These are phyloP conservation scores for Rhodophaea formosa DNA, from an alignment of 2,888 invertebrate species.

Conservation along the genomic window DNA sequence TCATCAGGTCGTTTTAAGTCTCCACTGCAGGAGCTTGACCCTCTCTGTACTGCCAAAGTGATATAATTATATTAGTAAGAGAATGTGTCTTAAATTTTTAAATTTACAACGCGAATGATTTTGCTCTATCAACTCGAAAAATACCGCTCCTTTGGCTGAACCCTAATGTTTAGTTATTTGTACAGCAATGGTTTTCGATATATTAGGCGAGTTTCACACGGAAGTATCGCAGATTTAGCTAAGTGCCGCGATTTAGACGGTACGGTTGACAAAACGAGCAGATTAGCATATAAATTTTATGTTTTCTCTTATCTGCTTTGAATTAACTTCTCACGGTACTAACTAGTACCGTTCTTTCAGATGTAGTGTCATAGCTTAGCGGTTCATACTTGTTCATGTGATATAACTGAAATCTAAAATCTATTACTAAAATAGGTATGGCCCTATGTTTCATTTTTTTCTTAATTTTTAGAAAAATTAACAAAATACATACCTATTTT, in stretches of 20 bases:
- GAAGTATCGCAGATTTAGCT: neutral
- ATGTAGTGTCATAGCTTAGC: neutral
- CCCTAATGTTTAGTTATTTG: neutral
- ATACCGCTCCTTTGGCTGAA: too few species aligned
- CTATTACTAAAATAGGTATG: too few species aligned
- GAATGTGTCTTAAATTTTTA: too few species aligned
- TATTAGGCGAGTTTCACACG: neutral
- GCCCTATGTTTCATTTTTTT: too few species aligned
- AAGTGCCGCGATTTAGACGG: conserved; percentile 5
- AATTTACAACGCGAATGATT: too few species aligned
- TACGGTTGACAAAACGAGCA: conserved; percentile 11
- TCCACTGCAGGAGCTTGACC: too few species aligned
- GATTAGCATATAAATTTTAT: conserved; percentile 2
- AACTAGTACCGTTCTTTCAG: neutral
- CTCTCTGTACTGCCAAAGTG: too few species aligned
- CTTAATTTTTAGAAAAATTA: too few species aligned
- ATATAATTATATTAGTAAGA: too few species aligned
- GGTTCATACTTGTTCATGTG: neutral
- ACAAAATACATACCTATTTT: too few species aligned
- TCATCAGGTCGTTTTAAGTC: too few species aligned
- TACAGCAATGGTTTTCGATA: neutral
- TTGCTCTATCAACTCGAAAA: too few species aligned
- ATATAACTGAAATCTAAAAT: neutral
- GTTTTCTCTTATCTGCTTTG: neutral
- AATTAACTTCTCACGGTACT: neutral